Evolutionary conservation across 2,797 vertebrate genomes (phyloP).

Genomic region (Notamacropus eugenii): DNA sequence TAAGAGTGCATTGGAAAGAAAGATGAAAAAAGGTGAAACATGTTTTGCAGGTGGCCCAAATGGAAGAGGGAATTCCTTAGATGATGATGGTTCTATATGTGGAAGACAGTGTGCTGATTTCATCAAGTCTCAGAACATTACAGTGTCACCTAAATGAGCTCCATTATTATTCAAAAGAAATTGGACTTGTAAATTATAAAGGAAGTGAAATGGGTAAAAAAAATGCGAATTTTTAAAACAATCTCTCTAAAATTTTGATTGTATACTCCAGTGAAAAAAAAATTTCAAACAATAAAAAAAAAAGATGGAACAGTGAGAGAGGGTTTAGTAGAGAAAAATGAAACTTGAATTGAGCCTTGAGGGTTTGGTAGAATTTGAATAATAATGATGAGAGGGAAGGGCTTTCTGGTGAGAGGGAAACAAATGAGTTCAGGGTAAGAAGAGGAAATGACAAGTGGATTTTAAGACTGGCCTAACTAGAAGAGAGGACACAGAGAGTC

Average conservation of each 20-base stretch:
- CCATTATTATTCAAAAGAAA: too few species aligned
- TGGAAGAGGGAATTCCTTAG: too few species aligned
- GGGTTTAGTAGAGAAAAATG: neutral
- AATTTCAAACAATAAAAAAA: neutral
- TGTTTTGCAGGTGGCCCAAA: too few species aligned
- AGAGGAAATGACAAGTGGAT: neutral
- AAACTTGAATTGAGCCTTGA: neutral
- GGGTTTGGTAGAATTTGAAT: neutral
- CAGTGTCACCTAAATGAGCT: too few species aligned
- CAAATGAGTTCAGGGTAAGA: neutral
- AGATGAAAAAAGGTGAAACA: neutral
- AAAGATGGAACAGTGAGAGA: neutral
- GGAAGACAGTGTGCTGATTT: too few species aligned
- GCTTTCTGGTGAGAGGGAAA: neutral
- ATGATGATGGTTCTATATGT: too few species aligned
- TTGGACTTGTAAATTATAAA: too few species aligned
- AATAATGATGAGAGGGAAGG: neutral
- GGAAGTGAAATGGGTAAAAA: too few species aligned
- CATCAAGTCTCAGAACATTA: too few species aligned
- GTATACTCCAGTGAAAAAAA: too few species aligned
- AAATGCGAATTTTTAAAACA: too few species aligned
- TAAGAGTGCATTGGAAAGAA: neutral
- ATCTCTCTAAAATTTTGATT: too few species aligned
- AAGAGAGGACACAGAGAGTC: neutral
- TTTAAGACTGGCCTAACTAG: neutral